These are phyloP conservation scores for Mercenaria mercenaria DNA, from an alignment of 1,140 invertebrate species.

Conservation along the genomic window DNA sequence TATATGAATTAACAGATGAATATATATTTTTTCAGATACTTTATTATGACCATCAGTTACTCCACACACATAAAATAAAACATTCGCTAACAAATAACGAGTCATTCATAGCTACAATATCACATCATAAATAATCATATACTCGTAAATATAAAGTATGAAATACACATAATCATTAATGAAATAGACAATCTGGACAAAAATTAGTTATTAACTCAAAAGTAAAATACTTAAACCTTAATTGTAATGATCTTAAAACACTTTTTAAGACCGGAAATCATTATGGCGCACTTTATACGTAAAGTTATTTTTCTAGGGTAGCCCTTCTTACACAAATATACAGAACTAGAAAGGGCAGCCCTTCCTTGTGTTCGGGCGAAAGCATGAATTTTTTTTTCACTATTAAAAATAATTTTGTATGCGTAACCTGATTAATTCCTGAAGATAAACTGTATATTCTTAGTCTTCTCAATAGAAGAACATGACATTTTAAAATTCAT, in stretches of 20 bases:
- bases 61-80: neutral
- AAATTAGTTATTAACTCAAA: neutral
- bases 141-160: constrained; percentile 23
- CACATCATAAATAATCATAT: constrained; percentile 31
- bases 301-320: too few relatives aligned
- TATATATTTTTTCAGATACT: neutral
- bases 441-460: too few relatives aligned
- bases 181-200: constrained; percentile 2
- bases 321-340: too few relatives aligned
- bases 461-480: too few relatives aligned
- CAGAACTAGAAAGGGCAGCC: too few relatives aligned
- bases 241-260: neutral
- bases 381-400: too few relatives aligned
- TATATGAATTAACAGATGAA: too few relatives aligned
- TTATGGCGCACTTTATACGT: neutral
- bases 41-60: neutral
- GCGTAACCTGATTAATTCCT: too few relatives aligned
- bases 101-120: constrained; percentile 9
- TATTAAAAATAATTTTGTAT: too few relatives aligned
- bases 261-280: neutral
- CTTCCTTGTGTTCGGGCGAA: too few relatives aligned
- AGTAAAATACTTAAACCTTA: neutral
- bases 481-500: too few relatives aligned
- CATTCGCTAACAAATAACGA: constrained; percentile 18
- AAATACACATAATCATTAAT: constrained; percentile 20